Conservation (phyloP, 2,797 vertebrate genomes). For the Saxicola maurus region DNA sequence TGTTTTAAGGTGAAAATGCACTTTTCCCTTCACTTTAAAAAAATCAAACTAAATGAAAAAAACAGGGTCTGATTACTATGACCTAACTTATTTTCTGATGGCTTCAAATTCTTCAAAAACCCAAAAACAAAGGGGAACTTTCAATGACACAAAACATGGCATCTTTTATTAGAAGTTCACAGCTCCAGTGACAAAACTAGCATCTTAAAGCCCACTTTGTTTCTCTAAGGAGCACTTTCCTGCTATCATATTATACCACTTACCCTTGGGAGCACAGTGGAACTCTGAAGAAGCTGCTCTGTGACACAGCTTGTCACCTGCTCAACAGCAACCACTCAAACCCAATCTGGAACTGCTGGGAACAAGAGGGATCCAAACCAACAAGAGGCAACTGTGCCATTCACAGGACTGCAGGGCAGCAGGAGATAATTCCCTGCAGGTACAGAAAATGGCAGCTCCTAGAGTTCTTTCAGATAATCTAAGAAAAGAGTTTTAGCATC, state of each 20-base stretch:
- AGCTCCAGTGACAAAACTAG: background rate
- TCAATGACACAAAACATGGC: background rate
- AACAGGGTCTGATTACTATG: background rate
- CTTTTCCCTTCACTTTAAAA: fast-evolving
- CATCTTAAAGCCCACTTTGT: background rate
- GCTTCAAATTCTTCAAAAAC: background rate
- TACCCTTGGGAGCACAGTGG: background rate
- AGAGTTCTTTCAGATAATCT: background rate
- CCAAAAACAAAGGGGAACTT: background rate
- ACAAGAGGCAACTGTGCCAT: background rate
- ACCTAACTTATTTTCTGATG: background rate
- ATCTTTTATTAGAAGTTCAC: background rate
- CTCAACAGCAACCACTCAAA: background rate
- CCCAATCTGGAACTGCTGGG: background rate
- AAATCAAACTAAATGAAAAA: background rate
- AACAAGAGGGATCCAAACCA: background rate
- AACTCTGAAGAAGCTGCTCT: background rate
- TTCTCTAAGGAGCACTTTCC: background rate
- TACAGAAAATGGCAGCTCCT: background rate
- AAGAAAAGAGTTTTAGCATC: background rate
- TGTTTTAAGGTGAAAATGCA: background rate
- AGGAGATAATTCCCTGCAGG: background rate
- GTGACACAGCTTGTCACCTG: background rate
- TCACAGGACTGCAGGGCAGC: background rate
- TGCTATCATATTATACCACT: background rate